Percentiles rank a stretch among this genome's conserved stretches.
phyloP scores from a whole-genome alignment of 2,113 vertebrate species.

The Cromileptes altivelis region DNA sequence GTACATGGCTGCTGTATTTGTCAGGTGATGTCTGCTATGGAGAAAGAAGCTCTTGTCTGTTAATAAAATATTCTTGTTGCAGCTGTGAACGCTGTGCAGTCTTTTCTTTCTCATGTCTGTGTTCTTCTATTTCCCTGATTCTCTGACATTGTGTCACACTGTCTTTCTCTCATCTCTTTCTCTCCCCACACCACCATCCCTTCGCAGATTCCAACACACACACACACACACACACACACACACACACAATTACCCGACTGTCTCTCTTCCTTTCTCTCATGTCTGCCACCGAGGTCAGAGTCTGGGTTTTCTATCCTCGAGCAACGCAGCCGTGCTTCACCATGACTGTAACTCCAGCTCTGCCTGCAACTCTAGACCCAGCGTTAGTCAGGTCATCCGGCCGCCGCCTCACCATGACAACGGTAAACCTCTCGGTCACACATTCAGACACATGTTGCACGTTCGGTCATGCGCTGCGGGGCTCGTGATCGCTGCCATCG shows the following conservation, averaged over 20 bases:
- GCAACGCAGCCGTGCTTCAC: conserved; percentile 50
- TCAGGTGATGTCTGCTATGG: neutral
- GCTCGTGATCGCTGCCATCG: neutral
- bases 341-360: conserved; percentile 62
- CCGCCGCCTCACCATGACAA: conserved; percentile 25
- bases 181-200: conserved; percentile 1
- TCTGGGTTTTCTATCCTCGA: conserved; percentile 69
- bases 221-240: conserved; percentile 37
- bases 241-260: conserved; percentile 48
- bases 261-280: conserved; percentile 54
- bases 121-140: conserved; percentile 14
- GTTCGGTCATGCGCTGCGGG: conserved; percentile 25
- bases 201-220: conserved; percentile 48
- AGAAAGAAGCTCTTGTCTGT: neutral
- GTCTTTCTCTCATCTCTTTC: neutral
- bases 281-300: conserved; percentile 69
- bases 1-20: neutral
- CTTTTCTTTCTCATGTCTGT: neutral
- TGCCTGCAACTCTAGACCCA: conserved; percentile 57
- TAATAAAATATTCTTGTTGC: neutral
- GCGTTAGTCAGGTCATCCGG: conserved; percentile 36
- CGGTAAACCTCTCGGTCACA: conserved; percentile 28
- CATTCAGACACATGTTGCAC: conserved; percentile 22
- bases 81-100: neutral
- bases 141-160: conserved; percentile 26